Evolutionary conservation across 2,113 vertebrate genomes (phyloP).

Genomic region (Danionella cerebrum): DNA sequence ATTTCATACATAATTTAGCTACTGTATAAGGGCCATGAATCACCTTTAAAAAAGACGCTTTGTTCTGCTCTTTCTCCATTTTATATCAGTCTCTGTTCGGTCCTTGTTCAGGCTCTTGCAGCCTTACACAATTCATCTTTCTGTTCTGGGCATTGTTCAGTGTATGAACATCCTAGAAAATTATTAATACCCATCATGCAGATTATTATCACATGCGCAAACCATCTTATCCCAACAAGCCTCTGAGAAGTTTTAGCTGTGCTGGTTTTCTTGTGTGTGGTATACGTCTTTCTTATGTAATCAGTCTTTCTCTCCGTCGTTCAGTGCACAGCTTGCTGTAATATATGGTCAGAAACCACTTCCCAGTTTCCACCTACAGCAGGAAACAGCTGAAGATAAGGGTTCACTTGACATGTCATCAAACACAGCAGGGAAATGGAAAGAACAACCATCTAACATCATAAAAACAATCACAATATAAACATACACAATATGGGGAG

Average conservation of each 20-base stretch:
- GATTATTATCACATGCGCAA: constrained; percentile 11
- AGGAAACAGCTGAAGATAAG: neutral
- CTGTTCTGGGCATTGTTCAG: constrained; percentile 18
- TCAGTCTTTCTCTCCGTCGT: neutral
- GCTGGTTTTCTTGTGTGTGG: neutral
- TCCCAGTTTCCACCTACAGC: neutral
- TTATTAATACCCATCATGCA: constrained; percentile 29
- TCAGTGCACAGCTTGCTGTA: neutral
- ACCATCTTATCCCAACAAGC: neutral
- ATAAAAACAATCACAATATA: too few species aligned
- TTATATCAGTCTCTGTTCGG: too few species aligned
- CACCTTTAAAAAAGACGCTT: neutral
- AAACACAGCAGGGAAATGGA: too few species aligned
- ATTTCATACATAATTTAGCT: neutral
- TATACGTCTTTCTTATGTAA: neutral
- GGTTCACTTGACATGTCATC: neutral
- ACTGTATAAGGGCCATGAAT: neutral
- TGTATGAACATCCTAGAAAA: neutral
- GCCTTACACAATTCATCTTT: constrained; percentile 20
- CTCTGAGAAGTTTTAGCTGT: neutral
- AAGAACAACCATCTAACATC: too few species aligned
- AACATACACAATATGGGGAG: too few species aligned
- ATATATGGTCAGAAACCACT: neutral
- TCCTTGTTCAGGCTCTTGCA: neutral
- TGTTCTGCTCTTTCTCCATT: neutral